Percentiles rank a stretch among this genome's conserved stretches.
Evolutionary conservation across 2,113 vertebrate species (phyloP).

Genomic region (Oceanites oceanicus): DNA sequence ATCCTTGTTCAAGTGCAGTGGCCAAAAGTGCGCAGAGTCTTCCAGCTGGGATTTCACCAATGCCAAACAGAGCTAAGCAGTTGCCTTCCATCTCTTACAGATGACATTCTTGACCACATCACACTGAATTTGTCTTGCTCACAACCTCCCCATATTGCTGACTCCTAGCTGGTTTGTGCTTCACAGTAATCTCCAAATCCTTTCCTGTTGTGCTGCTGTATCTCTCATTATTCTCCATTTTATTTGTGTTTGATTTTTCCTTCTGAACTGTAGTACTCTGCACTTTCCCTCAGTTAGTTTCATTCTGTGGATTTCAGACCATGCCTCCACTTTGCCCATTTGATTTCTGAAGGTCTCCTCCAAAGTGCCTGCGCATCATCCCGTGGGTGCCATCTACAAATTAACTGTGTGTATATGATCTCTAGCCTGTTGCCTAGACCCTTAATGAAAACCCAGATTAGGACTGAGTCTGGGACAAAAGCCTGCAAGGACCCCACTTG

Average conservation of each 20-base stretch:
- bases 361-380: neutral
- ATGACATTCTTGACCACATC: neutral
- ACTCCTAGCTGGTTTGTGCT: neutral
- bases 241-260: neutral
- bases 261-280: neutral
- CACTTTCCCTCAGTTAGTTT: neutral
- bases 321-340: neutral
- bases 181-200: neutral
- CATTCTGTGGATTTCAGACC: neutral
- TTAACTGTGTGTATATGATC: neutral
- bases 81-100: neutral
- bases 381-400: neutral
- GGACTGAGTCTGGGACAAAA: neutral
- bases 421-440: neutral
- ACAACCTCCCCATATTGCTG: neutral
- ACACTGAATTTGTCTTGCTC: neutral
- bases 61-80: neutral
- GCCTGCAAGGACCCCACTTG: neutral
- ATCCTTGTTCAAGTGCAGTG: neutral
- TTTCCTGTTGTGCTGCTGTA: neutral
- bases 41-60: neutral
- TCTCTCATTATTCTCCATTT: neutral
- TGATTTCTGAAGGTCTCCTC: neutral
- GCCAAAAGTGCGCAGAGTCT: neutral
- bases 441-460: neutral